phyloP scores from a whole-genome alignment of 1,140 invertebrate genomes.

The Orussus abietinus region DNA sequence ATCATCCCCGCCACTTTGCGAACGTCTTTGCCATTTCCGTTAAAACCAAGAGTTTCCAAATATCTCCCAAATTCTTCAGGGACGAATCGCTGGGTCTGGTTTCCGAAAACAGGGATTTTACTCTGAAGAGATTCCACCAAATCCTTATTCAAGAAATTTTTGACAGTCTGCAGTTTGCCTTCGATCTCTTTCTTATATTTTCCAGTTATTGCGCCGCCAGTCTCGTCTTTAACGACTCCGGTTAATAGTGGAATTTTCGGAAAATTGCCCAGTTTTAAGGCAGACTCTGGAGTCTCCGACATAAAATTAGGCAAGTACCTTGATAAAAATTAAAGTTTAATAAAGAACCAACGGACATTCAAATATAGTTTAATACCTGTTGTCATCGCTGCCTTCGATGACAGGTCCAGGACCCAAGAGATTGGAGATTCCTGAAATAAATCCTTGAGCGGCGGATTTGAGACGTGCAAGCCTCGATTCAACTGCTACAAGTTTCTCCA shows the following conservation, averaged over 20 bases:
- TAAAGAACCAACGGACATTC: neutral
- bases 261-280: constrained; percentile 54
- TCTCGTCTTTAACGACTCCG: constrained; percentile 69
- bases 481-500: constrained; percentile 37
- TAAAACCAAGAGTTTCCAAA: constrained; percentile 17
- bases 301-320: constrained; percentile 60
- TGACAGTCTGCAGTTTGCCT: constrained; percentile 46
- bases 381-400: constrained; percentile 62
- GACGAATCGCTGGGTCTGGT: constrained; percentile 25
- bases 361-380: constrained; percentile 30
- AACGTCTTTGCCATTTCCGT: constrained; percentile 6
- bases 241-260: constrained; percentile 64
- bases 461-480: constrained; percentile 54
- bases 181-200: constrained; percentile 52
- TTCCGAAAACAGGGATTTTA: constrained; percentile 29
- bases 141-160: constrained; percentile 58
- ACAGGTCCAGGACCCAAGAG: constrained; percentile 56
- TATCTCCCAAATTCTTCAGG: constrained; percentile 37
- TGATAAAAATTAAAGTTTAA: constrained; percentile 11
- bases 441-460: constrained; percentile 45
- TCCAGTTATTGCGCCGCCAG: constrained; percentile 59
- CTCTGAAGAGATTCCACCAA: constrained; percentile 47
- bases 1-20: constrained; percentile 45
- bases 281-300: constrained; percentile 55
- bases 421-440: constrained; percentile 50